Base-by-base conservation (phyloP, 2,797 vertebrate species). In the Mastacembelus armatus region DNA sequence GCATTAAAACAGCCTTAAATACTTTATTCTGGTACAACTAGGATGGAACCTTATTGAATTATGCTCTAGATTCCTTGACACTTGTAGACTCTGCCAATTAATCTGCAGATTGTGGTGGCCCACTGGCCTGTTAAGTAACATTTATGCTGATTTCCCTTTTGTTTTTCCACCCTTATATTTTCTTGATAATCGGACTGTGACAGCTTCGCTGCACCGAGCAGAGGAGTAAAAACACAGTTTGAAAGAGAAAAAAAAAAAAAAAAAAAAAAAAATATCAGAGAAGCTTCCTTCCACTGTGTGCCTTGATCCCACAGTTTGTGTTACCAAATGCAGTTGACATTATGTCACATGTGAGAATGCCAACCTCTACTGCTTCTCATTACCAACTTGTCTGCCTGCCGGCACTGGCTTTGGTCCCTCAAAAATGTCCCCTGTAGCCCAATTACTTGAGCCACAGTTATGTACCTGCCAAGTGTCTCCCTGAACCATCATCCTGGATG, bases 371-470 rank as follows among this genome's bases (percentile, higher is more conserved):
- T 57, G 79, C 72, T 48, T 84, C 85, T 90, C 85, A 89, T 91
- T 90, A 88, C 70, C 70, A 64, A 64, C 72, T 57, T 58, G 67
- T 83, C 79, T 81, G 69, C 63, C 65, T 50, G 32, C 38, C 18
- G 40, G 50, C n/a, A 4, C 38, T 36, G 49, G 63, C 84, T 84
- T 81, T 84, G 69, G 86, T 86, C 62, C 62, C 65, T 72, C 57
- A 60, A 77, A 86, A 82, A 73, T 78, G 85, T 87, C 82, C 85
- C 74, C 74, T 60, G 69, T 67, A 89, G 85, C 66, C 88, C 87
- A 90, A 89, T 92, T 90, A 91, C 84, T 84, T 76, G 71, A 81
- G 79, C 65, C 69, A 68, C 76, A 71, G 81, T 77, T 75, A 60
- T 81, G 77, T 85, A 91, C 83, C 84, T 88, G 89, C 81, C 87